Evolutionary conservation across 2,113 vertebrate species (phyloP).

Genomic region (Grantiella picta): DNA sequence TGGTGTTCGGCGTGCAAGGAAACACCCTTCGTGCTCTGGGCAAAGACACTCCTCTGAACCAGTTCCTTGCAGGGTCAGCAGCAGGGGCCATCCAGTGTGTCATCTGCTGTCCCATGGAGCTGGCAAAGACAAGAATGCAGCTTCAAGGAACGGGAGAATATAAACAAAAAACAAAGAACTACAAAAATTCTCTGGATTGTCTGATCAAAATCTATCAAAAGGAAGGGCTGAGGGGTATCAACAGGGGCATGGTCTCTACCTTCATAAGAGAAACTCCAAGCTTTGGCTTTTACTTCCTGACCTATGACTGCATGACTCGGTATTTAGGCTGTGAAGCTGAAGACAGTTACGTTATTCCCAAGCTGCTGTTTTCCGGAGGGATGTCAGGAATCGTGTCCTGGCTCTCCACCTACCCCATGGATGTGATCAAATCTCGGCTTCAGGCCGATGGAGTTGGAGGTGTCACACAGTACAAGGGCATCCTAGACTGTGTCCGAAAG

Average conservation of each 20-base stretch:
- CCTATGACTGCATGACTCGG: conserved; percentile 89
- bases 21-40: conserved; percentile 86
- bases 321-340: conserved; percentile 86
- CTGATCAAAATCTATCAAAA: conserved; percentile 87
- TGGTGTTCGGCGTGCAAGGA: conserved; percentile 95
- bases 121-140: conserved; percentile 97
- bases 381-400: conserved; percentile 91
- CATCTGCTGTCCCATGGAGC: conserved; percentile 96
- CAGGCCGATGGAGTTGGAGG: conserved; percentile 92
- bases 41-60: conserved; percentile 87
- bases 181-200: conserved; percentile 94
- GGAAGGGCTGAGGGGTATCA: conserved; percentile 87
- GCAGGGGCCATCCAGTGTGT: conserved; percentile 91
- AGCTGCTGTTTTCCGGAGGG: conserved; percentile 91
- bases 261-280: conserved; percentile 90
- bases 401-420: conserved; percentile 92
- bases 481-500: conserved; percentile 87
- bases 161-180: conserved; percentile 80
- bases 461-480: conserved; percentile 80
- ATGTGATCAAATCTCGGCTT: conserved; percentile 94
- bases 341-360: conserved; percentile 87
- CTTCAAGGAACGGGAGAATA: conserved; percentile 89
- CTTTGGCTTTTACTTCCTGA: conserved; percentile 94
- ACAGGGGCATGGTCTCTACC: conserved; percentile 91
- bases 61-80: conserved; percentile 91